These are phyloP conservation scores for Fopius arisanus DNA, from an alignment of 1,140 invertebrate genomes.

Conservation along the genomic window DNA sequence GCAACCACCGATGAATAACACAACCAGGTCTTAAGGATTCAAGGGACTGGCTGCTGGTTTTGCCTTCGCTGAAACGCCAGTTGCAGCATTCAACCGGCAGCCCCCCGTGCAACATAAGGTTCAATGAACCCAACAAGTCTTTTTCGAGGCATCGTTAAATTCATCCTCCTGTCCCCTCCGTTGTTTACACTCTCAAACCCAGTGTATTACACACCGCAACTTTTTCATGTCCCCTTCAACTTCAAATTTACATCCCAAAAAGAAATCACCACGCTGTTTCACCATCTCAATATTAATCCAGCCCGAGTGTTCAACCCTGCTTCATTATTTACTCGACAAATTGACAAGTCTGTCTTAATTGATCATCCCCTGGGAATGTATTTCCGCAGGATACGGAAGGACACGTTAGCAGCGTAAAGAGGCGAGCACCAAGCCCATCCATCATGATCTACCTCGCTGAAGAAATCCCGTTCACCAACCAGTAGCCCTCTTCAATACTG, in stretches of 20 bases:
- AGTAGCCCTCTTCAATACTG: background rate
- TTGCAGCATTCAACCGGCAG: background rate
- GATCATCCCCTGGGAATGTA: background rate
- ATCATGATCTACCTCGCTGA: background rate
- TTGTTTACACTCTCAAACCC: background rate
- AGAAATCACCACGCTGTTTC: background rate
- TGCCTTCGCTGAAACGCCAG: background rate
- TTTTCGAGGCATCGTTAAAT: conserved; percentile 7
- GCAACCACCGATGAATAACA: background rate
- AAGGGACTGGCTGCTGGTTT: background rate
- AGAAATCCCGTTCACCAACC: conserved; percentile 1
- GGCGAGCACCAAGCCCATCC: background rate
- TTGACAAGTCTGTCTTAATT: background rate
- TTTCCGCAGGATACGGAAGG: background rate
- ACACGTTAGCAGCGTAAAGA: background rate
- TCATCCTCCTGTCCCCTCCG: background rate
- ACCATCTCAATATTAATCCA: background rate
- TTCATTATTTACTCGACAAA: background rate
- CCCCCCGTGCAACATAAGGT: background rate
- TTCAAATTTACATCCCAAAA: background rate
- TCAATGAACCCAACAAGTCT: conserved; percentile 5
- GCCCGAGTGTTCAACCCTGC: background rate
- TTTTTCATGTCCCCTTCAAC: background rate
- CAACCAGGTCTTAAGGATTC: background rate
- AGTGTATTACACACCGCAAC: background rate